phyloP scores from a whole-genome alignment of 1,140 invertebrate species.

The Pteromalus puparum region DNA sequence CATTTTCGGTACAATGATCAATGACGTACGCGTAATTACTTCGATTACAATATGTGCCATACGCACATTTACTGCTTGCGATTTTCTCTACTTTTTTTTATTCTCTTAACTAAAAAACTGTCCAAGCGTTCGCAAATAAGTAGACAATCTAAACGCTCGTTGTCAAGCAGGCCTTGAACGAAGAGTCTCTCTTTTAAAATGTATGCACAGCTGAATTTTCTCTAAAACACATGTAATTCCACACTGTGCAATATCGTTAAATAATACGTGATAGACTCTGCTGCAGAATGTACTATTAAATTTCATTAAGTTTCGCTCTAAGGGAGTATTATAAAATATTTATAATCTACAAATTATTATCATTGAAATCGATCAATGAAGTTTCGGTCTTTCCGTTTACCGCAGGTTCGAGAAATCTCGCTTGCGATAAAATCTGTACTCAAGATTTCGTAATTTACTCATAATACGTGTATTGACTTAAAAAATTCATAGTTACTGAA shows the following conservation, averaged over 20 bases:
- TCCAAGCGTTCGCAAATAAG: conserved; percentile 38
- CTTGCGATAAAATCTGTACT: background rate
- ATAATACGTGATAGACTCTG: conserved; percentile 25
- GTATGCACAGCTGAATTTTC: conserved; percentile 27
- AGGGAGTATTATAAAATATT: conserved; percentile 41
- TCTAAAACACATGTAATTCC: conserved; percentile 16
- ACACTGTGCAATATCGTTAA: conserved; percentile 28
- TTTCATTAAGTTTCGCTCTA: conserved; percentile 25
- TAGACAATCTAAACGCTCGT: conserved; percentile 37
- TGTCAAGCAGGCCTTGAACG: conserved; percentile 42
- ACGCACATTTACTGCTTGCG: conserved; percentile 26
- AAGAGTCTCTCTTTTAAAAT: background rate
- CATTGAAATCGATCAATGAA: conserved; percentile 9
- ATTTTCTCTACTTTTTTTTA: conserved; percentile 41
- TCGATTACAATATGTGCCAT: conserved; percentile 32
- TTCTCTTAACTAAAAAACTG: conserved; percentile 50
- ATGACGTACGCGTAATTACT: conserved; percentile 39
- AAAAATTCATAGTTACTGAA: background rate
- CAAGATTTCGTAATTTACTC: background rate
- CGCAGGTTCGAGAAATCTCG: background rate
- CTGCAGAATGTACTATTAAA: conserved; percentile 18
- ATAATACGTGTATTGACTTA: background rate
- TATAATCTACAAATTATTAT: conserved; percentile 33
- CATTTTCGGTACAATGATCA: conserved; percentile 20
- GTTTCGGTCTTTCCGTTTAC: background rate